Conservation (phyloP, 2,797 vertebrate species). For the Myotis daubentonii region DNA sequence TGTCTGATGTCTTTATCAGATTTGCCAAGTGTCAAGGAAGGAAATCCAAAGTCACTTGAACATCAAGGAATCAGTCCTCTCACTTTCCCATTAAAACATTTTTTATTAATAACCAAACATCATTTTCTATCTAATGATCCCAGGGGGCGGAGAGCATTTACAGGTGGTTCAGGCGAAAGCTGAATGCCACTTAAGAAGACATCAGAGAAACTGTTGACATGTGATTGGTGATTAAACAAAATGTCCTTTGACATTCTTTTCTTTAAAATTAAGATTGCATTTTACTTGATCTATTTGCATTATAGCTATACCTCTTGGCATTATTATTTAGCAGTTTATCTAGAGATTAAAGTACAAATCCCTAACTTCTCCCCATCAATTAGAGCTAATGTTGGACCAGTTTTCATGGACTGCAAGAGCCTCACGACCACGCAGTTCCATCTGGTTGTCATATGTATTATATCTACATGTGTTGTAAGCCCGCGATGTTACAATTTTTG, state of each 20-base stretch:
- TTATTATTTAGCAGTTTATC: neutral
- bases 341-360: neutral
- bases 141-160: accelerated
- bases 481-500: neutral
- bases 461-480: neutral
- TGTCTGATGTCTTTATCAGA: constrained; percentile 79
- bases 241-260: neutral
- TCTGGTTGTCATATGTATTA: neutral
- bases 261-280: neutral
- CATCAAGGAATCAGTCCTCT: constrained; percentile 2
- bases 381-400: neutral
- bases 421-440: neutral
- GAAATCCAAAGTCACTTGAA: constrained; percentile 2
- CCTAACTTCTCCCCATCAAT: neutral
- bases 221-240: neutral
- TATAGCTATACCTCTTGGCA: neutral
- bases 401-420: neutral
- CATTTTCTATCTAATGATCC: constrained; percentile 6
- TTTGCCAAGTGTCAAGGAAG: constrained; percentile 3
- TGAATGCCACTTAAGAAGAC: neutral
- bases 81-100: constrained; percentile 24
- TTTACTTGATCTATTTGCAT: neutral
- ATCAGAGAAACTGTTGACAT: neutral
- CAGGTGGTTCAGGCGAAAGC: neutral
- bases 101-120: neutral